Evolutionary conservation across 1,140 invertebrate species (phyloP).

Genomic region (Ceratina australensis): DNA sequence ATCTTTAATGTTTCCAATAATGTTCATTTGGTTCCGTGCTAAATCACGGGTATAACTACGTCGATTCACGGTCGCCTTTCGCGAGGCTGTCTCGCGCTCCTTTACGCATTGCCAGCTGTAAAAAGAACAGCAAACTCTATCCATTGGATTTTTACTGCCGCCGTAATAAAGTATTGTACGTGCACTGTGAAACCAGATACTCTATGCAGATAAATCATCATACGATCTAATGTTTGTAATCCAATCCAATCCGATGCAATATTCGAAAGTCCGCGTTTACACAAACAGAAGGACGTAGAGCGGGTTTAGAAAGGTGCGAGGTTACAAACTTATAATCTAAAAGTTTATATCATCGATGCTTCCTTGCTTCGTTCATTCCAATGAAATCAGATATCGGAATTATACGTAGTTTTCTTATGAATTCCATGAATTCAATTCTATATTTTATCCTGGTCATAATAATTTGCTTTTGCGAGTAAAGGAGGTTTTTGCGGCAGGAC

Average conservation of each 20-base stretch:
- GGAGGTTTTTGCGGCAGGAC: too few relatives aligned
- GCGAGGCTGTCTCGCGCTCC: background rate
- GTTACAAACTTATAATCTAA: background rate
- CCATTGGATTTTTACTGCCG: background rate
- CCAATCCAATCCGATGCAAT: background rate
- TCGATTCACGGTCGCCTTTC: conserved; percentile 29
- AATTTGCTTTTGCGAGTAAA: too few relatives aligned
- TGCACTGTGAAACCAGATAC: background rate
- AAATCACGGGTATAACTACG: conserved; percentile 4
- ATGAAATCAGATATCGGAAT: too few relatives aligned
- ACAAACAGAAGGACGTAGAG: too few relatives aligned
- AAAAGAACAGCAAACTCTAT: conserved; percentile 10
- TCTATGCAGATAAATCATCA: background rate
- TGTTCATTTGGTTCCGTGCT: conserved; percentile 59
- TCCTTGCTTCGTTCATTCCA: too few relatives aligned
- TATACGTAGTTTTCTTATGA: too few relatives aligned
- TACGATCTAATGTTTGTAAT: background rate
- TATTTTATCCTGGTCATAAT: too few relatives aligned
- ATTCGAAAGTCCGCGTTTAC: background rate
- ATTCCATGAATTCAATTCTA: too few relatives aligned
- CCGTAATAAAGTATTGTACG: conserved; percentile 23
- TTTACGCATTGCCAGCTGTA: background rate
- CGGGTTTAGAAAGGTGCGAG: background rate
- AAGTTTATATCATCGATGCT: too few relatives aligned
- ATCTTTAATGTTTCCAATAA: conserved; percentile 69